Percentiles rank a stretch among this genome's conserved stretches.
Evolutionary conservation across 1,140 invertebrate genomes (phyloP).

Genomic region (Bombus affinis): DNA sequence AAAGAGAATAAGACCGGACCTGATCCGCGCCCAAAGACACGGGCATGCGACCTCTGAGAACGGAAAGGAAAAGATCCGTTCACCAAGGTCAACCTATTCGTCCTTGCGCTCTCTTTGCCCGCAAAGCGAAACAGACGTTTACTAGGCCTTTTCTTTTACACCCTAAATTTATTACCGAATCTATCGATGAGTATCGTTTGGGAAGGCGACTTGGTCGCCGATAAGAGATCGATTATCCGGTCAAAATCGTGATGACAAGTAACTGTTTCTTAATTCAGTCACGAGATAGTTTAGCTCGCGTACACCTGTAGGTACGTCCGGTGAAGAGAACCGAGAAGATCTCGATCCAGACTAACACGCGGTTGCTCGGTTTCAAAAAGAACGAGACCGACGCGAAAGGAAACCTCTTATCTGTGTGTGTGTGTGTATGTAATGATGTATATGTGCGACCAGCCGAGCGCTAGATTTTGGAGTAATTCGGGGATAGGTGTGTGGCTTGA

Average conservation of each 20-base stretch:
- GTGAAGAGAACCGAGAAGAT: neutral
- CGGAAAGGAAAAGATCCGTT: conserved; percentile 9
- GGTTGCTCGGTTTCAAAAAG: conserved; percentile 14
- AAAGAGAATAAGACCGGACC: conserved; percentile 53
- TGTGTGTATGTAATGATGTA: no score
- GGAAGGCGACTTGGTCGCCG: no score
- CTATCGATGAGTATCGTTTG: no score
- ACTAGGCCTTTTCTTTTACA: neutral
- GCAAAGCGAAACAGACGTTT: no score
- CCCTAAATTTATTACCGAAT: neutral
- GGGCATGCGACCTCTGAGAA: conserved; percentile 44
- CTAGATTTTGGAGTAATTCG: conserved; percentile 17
- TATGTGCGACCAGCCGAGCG: neutral
- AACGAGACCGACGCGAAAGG: neutral
- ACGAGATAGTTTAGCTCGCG: neutral
- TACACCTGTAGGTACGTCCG: neutral
- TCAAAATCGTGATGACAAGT: neutral
- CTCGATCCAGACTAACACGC: conserved; percentile 45
- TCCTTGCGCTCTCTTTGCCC: no score
- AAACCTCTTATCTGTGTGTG: neutral
- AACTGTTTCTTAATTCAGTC: conserved; percentile 16
- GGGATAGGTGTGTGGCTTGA: conserved; percentile 17
- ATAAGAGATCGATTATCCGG: neutral
- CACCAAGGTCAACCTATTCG: conserved; percentile 29
- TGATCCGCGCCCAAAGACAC: conserved; percentile 47